These are phyloP conservation scores for Istiophorus platypterus DNA, from an alignment of 2,113 vertebrate genomes.

Conservation along the genomic window DNA sequence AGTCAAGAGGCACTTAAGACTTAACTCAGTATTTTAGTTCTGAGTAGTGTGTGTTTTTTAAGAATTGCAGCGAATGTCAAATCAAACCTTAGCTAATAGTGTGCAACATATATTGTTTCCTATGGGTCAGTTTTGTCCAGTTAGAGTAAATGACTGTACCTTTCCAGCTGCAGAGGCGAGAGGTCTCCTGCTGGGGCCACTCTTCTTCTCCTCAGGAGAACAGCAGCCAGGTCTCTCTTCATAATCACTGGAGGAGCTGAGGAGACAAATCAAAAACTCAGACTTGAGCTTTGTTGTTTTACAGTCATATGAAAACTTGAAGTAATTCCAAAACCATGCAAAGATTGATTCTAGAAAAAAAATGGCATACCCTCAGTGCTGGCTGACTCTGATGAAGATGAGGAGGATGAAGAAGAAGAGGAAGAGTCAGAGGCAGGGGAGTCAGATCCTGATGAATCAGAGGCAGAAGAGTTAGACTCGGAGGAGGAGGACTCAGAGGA, in stretches of 20 bases:
- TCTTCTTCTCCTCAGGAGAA: constrained; percentile 80
- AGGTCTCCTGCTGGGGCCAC: constrained; percentile 60
- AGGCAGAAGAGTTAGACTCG: constrained; percentile 7
- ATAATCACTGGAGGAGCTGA: constrained; percentile 72
- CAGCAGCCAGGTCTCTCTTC: constrained; percentile 81
- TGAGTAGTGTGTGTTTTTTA: neutral
- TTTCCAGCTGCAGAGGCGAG: constrained; percentile 79
- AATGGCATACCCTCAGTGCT: constrained; percentile 73
- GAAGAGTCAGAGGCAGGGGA: constrained; percentile 13
- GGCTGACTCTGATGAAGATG: constrained; percentile 79
- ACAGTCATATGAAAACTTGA: neutral
- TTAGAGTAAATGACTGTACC: constrained; percentile 63
- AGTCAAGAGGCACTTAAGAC: neutral
- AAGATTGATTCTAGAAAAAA: neutral
- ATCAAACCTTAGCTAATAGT: neutral
- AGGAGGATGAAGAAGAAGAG: constrained; percentile 57
- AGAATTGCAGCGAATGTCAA: neutral
- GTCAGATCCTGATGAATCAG: constrained; percentile 32
- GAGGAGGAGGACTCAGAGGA: constrained; percentile 27
- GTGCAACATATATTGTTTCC: neutral
- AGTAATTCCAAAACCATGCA: neutral
- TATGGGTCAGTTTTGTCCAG: neutral
- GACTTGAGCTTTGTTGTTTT: neutral
- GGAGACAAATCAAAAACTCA: neutral
- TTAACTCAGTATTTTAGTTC: neutral